Evolutionary conservation across 92 coral and sea anemone species (phyloP).

Genomic region (Pocillopora meandrina): DNA sequence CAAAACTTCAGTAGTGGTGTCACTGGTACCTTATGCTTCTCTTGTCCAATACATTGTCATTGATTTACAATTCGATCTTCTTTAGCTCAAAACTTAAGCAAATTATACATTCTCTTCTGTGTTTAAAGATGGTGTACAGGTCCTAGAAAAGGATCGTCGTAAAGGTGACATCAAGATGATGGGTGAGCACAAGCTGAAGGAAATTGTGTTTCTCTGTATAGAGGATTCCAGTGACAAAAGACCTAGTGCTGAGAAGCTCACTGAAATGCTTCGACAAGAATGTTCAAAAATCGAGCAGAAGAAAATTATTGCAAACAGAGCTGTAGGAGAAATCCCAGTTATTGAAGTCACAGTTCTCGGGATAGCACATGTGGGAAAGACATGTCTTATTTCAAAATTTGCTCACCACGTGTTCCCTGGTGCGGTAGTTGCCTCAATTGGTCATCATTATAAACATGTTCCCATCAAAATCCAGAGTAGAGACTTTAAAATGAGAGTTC

Average conservation of each 20-base stretch:
- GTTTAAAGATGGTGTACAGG: neutral
- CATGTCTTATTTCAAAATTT: neutral
- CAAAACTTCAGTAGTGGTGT: too few relatives aligned
- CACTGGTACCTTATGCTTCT: too few relatives aligned
- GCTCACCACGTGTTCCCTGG: neutral
- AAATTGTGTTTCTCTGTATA: neutral
- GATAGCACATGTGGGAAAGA: neutral
- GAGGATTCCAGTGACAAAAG: neutral
- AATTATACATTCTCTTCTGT: neutral
- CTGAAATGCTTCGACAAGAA: neutral
- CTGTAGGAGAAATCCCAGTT: neutral
- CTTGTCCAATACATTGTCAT: too few relatives aligned
- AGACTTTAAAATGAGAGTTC: neutral
- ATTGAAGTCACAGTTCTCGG: neutral
- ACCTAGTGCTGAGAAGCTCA: neutral
- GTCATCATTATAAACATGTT: too few relatives aligned
- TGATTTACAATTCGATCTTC: too few relatives aligned
- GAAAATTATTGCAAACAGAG: neutral
- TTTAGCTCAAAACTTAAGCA: neutral
- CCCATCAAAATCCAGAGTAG: neutral
- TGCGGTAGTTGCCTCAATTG: too few relatives aligned
- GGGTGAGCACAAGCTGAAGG: neutral
- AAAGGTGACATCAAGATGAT: conserved; percentile 9
- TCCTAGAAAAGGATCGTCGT: neutral
- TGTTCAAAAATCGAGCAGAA: neutral